These are phyloP conservation scores for Drosophila nebulosa DNA, from an alignment of 1,140 invertebrate species.

Conservation along the genomic window DNA sequence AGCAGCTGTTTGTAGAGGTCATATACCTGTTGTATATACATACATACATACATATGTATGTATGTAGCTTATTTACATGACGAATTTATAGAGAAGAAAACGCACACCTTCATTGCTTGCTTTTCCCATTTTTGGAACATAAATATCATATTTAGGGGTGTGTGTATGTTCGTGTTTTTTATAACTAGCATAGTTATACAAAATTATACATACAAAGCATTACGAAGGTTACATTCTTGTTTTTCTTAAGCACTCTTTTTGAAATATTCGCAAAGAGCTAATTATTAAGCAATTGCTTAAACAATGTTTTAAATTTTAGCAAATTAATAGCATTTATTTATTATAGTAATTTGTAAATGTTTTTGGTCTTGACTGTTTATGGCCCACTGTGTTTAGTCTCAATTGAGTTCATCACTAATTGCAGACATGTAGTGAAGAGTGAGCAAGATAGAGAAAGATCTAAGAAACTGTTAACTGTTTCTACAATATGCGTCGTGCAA, in stretches of 20 bases:
- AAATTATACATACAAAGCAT: no score
- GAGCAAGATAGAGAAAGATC: conserved; percentile 8
- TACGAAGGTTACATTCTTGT: no score
- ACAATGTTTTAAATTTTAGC: no score
- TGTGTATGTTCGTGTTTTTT: not conserved
- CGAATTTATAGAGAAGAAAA: not conserved
- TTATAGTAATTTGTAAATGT: not conserved
- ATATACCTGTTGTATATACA: no score
- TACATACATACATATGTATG: not conserved
- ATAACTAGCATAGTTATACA: not conserved
- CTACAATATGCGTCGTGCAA: conserved; percentile 46
- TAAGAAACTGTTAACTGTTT: conserved; percentile 56
- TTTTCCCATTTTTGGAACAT: not conserved
- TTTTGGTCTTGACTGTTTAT: not conserved
- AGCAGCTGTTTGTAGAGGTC: not conserved
- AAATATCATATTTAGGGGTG: not conserved
- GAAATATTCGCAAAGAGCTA: no score
- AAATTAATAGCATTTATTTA: no score
- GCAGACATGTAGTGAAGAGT: conserved; percentile 3
- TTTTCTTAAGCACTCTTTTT: no score
- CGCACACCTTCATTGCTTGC: not conserved
- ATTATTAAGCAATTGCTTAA: no score
- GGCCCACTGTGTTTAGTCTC: conserved; percentile 1
- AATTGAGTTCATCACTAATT: conserved; percentile 61
- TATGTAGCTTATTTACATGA: not conserved